Evolutionary conservation across 92 coral and sea anemone genomes (phyloP).

Genomic region (Plumapathes pennacea): DNA sequence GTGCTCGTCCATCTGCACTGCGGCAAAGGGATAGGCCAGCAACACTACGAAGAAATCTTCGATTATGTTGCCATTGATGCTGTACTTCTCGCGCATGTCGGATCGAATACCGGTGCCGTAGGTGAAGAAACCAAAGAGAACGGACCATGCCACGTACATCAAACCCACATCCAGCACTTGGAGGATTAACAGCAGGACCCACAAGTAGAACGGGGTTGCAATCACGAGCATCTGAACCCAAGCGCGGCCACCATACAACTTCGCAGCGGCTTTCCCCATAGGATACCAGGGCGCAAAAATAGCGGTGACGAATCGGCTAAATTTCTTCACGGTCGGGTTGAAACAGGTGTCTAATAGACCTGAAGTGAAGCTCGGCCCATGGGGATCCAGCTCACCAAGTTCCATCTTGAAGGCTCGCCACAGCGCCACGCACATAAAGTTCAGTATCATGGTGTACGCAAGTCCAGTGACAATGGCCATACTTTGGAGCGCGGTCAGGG

Average conservation of each 20-base stretch:
- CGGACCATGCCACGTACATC: conserved; percentile 80
- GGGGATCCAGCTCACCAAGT: conserved; percentile 70
- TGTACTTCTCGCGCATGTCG: conserved; percentile 61
- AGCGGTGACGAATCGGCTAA: conserved; percentile 29
- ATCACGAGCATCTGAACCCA: conserved; percentile 55
- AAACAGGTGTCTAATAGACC: conserved; percentile 55
- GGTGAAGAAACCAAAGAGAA: conserved; percentile 80
- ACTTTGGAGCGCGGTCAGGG: conserved; percentile 75
- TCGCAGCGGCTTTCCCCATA: conserved; percentile 57
- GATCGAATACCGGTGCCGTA: conserved; percentile 68
- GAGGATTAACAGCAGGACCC: conserved; percentile 31
- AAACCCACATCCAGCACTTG: conserved; percentile 50
- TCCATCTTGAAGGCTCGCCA: conserved; percentile 83
- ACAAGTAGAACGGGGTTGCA: conserved; percentile 60
- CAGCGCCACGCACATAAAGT: conserved; percentile 75
- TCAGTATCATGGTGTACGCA: conserved; percentile 72
- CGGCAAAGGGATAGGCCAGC: conserved; percentile 75
- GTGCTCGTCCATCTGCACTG: conserved; percentile 76
- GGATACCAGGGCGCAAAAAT: conserved; percentile 69
- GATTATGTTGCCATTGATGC: conserved; percentile 68
- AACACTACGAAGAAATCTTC: conserved; percentile 77
- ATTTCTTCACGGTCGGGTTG: conserved; percentile 19
- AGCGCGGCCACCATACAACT: conserved; percentile 9
- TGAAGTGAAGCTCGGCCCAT: conserved; percentile 66
- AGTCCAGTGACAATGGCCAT: conserved; percentile 75